Base-by-base conservation (phyloP, 2,888 invertebrate species). In the Drosophila neotestacea region DNA sequence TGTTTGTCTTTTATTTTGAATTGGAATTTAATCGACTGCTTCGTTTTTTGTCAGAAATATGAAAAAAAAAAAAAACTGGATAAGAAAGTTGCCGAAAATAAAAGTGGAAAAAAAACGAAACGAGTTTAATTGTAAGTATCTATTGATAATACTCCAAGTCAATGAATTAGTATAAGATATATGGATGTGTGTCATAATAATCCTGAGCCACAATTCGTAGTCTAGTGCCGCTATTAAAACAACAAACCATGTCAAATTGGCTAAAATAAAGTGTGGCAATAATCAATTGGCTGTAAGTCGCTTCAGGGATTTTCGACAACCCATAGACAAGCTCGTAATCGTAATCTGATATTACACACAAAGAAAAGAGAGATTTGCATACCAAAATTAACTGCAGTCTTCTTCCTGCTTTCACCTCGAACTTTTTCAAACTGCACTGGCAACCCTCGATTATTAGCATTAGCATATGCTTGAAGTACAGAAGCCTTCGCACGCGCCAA, bases 401-500 rank as follows among this genome's bases (percentile, higher is more conserved):
- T 68, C 75, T 83, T 89, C 83, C 83, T 89, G 70, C 83, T 83
- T 83, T 83, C 89, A 85, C 89, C 10, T 6, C 34, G 22, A 22
- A 22, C 22, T 32, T 32, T 83, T 83, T 89, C 30, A 13, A 68
- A 85, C 64, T 67, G 30, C 44, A 65, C 5, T n/a, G 6, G 2
- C 85, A 28, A 16, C 88, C 85, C 83, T 87, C 83, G 85, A 38
- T 28, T 27, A 32, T 6, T 7, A 9, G 32, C 32, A 41, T 41
- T 16, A 64, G 70, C 54, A 65, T 61, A 65, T 41, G 47, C 30
- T 39, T 22, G 28, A 36, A 39, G 36, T 48, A 22, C 32, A 62
- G 67, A 59, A 69, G 73, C 65, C 70, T 62, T 77, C 73, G 87
- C 90, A 85, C 88, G 85, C 90, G 90, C 74, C 85, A 90, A 90